phyloP scores from a whole-genome alignment of 1,140 invertebrate species.

The Drosophila repletoides region DNA sequence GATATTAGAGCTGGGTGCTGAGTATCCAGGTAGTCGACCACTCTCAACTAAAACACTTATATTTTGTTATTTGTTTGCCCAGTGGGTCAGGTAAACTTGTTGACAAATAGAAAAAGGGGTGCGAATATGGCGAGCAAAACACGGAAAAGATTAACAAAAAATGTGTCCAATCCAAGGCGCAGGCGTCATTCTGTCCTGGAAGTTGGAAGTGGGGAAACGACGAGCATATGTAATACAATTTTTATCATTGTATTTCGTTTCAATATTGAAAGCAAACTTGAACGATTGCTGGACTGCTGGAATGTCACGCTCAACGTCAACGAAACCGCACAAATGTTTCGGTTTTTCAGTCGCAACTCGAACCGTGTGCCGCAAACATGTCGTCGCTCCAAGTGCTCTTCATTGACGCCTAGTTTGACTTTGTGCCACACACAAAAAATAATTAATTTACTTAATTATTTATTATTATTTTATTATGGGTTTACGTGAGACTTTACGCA shows the following conservation, averaged over 20 bases:
- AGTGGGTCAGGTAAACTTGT: conserved; percentile 49
- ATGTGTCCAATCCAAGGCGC: conserved; percentile 19
- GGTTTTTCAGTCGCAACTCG: conserved; percentile 58
- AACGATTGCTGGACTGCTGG: conserved; percentile 41
- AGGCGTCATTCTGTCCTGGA: conserved; percentile 53
- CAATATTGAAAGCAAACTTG: conserved; percentile 66
- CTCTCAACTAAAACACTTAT: too few relatives aligned
- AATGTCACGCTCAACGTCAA: conserved; percentile 28
- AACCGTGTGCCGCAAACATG: conserved; percentile 49
- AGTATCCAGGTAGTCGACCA: too few relatives aligned
- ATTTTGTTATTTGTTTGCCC: too few relatives aligned
- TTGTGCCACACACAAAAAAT: background rate
- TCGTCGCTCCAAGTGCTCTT: background rate
- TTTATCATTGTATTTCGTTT: too few relatives aligned
- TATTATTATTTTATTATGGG: conserved; percentile 44
- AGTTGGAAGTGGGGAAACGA: background rate
- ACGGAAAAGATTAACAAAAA: conserved; percentile 21
- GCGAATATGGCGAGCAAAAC: conserved; percentile 63
- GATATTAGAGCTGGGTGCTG: too few relatives aligned
- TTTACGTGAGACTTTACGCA: conserved; percentile 54
- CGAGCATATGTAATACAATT: background rate
- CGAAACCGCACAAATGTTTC: conserved; percentile 62
- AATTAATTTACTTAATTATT: background rate
- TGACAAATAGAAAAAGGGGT: conserved; percentile 41
- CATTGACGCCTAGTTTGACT: background rate